A percentile compares a stretch with the other conserved stretches of the same genome.
These are phyloP conservation scores for Drosophila paracracens DNA, from an alignment of 2,888 invertebrate genomes.

Conservation along the genomic window DNA sequence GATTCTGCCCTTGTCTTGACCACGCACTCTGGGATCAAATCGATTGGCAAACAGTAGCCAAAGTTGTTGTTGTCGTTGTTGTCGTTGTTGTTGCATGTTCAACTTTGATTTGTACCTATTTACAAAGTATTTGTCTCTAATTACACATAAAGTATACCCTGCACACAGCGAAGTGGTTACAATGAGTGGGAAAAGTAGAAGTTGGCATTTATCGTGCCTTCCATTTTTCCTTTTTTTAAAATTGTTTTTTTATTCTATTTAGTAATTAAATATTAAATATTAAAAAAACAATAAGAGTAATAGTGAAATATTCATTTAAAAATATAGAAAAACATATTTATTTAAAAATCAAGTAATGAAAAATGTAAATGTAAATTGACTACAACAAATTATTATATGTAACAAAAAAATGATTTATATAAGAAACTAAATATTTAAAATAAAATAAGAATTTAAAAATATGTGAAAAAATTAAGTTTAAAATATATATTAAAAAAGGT, in stretches of 20 bases:
- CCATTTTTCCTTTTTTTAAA: neutral
- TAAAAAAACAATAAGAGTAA: neutral
- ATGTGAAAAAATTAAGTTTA: neutral
- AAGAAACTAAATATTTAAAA: neutral
- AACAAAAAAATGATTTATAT: neutral
- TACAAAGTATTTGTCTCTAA: conserved; percentile 41
- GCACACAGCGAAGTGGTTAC: neutral
- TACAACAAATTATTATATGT: fast-evolving
- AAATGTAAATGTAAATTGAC: neutral
- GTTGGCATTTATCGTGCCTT: too few relatives aligned
- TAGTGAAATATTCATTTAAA: too few relatives aligned
- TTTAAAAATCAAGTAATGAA: neutral
- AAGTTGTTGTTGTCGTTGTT: conserved; percentile 39
- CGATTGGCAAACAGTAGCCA: conserved; percentile 73
- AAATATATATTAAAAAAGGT: neutral
- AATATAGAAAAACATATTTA: too few relatives aligned
- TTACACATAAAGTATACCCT: conserved; percentile 6
- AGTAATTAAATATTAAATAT: neutral
- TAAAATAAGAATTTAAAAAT: neutral
- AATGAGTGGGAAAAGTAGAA: neutral
- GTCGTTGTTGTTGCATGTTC: conserved; percentile 42
- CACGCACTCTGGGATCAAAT: conserved; percentile 63
- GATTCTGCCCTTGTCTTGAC: conserved; percentile 53
- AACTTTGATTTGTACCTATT: conserved; percentile 68
- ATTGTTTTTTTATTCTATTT: neutral